phyloP scores from a whole-genome alignment of 1,140 invertebrate genomes.

The Zophobas morio region DNA sequence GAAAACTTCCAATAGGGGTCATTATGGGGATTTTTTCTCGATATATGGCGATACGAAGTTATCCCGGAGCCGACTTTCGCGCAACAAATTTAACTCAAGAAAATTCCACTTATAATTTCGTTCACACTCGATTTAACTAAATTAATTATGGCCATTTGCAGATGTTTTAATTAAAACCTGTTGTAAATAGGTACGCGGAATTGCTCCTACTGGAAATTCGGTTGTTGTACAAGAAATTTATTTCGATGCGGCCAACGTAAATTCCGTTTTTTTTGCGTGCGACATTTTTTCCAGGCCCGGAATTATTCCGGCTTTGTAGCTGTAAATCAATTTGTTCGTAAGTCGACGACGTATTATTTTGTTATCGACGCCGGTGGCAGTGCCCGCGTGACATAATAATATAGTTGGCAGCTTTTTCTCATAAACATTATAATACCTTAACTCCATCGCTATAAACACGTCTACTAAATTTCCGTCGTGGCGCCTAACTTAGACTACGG shows the following conservation, averaged over 20 bases:
- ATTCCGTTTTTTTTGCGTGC: not conserved
- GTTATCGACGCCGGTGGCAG: too few species aligned
- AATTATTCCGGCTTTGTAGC: too few species aligned
- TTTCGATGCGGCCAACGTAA: not conserved
- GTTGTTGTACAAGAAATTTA: not conserved
- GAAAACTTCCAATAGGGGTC: slow-evolving; percentile 17
- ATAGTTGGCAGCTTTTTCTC: too few species aligned
- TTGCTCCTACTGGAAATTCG: not conserved
- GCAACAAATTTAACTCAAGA: not conserved
- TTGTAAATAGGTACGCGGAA: not conserved
- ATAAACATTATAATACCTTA: too few species aligned
- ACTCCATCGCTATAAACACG: too few species aligned
- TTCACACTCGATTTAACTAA: slow-evolving; percentile 18
- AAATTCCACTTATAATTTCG: slow-evolving; percentile 5
- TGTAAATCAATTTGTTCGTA: too few species aligned
- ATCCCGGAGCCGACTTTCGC: not conserved
- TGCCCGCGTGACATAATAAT: too few species aligned
- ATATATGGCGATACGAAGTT: slow-evolving; percentile 15
- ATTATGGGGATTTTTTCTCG: slow-evolving; percentile 32
- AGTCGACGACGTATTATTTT: too few species aligned
- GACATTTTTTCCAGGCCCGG: too few species aligned
- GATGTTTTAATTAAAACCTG: slow-evolving; percentile 20
- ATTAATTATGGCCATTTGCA: slow-evolving; percentile 1
- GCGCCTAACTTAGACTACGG: too few species aligned
- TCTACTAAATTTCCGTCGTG: too few species aligned